phyloP scores from a whole-genome alignment of 2,113 vertebrate genomes.

The Pollachius pollachius region DNA sequence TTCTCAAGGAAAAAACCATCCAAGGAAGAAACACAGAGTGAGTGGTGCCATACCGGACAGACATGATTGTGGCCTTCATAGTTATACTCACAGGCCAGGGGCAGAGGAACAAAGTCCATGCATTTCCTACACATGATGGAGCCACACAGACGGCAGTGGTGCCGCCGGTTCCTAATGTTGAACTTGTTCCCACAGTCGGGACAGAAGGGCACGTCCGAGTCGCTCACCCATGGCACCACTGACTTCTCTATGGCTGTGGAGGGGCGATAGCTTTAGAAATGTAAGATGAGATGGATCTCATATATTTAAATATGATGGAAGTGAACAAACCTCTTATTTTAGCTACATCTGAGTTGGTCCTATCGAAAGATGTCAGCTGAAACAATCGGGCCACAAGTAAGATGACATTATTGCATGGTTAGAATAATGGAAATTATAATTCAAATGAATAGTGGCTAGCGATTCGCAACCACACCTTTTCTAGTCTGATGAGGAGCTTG shows the following conservation, averaged over 20 bases:
- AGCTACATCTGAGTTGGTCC: conserved; percentile 83
- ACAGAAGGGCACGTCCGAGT: conserved; percentile 96
- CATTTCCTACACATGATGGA: conserved; percentile 97
- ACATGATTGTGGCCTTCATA: background rate
- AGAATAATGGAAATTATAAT: background rate
- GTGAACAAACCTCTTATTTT: conserved; percentile 88
- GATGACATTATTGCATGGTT: background rate
- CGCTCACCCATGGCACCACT: conserved; percentile 94
- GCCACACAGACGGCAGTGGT: conserved; percentile 96
- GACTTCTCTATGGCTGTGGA: conserved; percentile 88
- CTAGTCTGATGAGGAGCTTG: conserved; percentile 95
- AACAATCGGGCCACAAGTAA: conserved; percentile 27
- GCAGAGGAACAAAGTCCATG: conserved; percentile 86
- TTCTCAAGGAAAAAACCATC: too few species aligned
- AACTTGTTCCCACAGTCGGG: conserved; percentile 96
- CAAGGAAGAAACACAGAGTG: too few species aligned
- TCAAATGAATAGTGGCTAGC: background rate
- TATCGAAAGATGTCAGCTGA: conserved; percentile 94
- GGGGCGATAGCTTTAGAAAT: background rate
- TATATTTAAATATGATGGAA: background rate
- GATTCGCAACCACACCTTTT: conserved; percentile 80
- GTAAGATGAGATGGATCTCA: background rate
- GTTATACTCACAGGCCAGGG: conserved; percentile 83
- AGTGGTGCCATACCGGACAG: too few species aligned
- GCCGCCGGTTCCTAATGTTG: conserved; percentile 89